Evolutionary conservation across 2,888 invertebrate species (phyloP).

Genomic region (Sabatieria punctata): DNA sequence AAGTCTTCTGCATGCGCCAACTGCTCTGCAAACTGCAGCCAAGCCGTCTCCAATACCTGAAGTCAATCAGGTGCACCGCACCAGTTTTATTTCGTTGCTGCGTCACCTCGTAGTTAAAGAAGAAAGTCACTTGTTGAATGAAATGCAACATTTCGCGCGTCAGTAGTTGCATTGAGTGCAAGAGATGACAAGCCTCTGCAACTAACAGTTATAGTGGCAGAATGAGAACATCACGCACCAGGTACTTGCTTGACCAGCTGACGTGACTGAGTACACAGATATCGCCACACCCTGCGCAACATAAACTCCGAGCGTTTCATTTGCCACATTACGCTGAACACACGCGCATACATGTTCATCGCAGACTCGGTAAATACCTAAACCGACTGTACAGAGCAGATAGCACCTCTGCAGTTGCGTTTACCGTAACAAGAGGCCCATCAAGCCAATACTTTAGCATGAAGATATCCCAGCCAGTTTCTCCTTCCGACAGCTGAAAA

Average conservation of each 20-base stretch:
- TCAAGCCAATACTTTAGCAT: conserved; percentile 67
- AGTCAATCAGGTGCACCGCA: no score
- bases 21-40: no score
- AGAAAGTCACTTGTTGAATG: no score
- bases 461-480: conserved; percentile 77
- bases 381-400: neutral
- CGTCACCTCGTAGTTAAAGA: no score
- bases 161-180: neutral
- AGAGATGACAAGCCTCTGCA: neutral
- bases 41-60: no score
- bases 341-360: neutral
- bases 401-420: no score
- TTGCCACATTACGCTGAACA: neutral
- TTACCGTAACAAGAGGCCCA: conserved; percentile 68
- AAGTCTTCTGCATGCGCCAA: no score
- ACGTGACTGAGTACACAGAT: neutral
- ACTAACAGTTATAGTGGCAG: neutral
- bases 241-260: neutral
- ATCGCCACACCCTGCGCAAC: neutral
- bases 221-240: neutral
- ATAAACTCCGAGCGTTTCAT: neutral
- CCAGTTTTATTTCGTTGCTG: no score
- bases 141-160: neutral
- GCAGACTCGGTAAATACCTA: neutral
- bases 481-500: conserved; percentile 40